These are phyloP conservation scores for Sialis lutaria DNA, from an alignment of 2,888 invertebrate species.

Conservation along the genomic window DNA sequence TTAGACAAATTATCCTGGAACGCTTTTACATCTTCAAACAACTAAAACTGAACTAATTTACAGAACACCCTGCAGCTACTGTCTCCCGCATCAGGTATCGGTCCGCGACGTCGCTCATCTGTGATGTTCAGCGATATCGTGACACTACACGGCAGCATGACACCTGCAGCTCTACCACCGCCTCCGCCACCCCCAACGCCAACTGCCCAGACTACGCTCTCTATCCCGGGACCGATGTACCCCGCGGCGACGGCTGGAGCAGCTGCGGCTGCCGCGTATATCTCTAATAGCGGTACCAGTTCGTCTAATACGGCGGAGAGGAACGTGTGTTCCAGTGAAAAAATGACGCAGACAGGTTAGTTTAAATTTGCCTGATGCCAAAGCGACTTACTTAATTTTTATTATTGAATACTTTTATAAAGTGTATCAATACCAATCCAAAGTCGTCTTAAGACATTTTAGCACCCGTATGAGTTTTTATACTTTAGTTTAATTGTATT, in stretches of 20 bases:
- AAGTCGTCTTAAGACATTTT: no score
- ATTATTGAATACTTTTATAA: background rate
- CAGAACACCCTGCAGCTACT: slow-evolving; percentile 52
- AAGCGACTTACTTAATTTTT: background rate
- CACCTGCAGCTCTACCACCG: slow-evolving; percentile 9
- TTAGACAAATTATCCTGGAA: no score
- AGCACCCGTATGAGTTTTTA: no score
- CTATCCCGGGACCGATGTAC: slow-evolving; percentile 13
- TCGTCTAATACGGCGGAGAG: slow-evolving; percentile 26
- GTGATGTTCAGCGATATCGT: slow-evolving; percentile 84
- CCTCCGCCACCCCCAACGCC: slow-evolving; percentile 7
- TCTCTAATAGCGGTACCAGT: slow-evolving; percentile 16
- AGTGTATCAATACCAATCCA: no score
- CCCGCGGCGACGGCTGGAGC: slow-evolving; percentile 8
- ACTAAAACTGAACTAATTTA: background rate
- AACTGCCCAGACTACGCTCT: slow-evolving; percentile 22
- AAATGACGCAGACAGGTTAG: slow-evolving; percentile 70
- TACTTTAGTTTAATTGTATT: no score
- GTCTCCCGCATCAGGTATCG: slow-evolving; percentile 54
- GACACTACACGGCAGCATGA: slow-evolving; percentile 43
- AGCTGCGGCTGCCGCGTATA: slow-evolving; percentile 1
- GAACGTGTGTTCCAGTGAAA: slow-evolving; percentile 66
- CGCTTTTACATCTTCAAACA: no score
- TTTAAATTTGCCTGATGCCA: background rate
- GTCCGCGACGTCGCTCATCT: slow-evolving; percentile 58